These are phyloP conservation scores for Papilio protenor DNA, from an alignment of 2,888 invertebrate species.

Conservation along the genomic window DNA sequence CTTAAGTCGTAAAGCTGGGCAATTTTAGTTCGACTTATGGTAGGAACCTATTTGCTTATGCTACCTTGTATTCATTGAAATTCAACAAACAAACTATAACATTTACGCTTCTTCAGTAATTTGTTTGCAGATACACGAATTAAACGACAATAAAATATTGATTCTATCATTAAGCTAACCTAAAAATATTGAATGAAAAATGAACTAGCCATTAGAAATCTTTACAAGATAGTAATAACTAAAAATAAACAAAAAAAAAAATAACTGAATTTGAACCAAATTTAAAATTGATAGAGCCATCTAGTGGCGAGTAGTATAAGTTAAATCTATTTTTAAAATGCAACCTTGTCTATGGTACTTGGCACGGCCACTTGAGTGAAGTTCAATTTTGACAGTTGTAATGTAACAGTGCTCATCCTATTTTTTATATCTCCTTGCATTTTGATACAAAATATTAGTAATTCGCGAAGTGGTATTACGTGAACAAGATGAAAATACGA, in stretches of 20 bases:
- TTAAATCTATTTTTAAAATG: slow-evolving; percentile 71
- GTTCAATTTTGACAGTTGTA: slow-evolving; percentile 83
- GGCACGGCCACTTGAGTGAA: slow-evolving; percentile 78
- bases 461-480: slow-evolving; percentile 83
- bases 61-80: too few relatives aligned
- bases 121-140: too few relatives aligned
- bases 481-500: slow-evolving; percentile 84
- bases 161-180: background rate
- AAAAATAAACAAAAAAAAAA: background rate
- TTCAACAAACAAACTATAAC: too few relatives aligned
- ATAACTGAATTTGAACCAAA: background rate
- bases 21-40: too few relatives aligned
- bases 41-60: too few relatives aligned
- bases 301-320: slow-evolving; percentile 65
- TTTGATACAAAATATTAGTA: slow-evolving; percentile 84
- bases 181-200: background rate
- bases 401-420: slow-evolving; percentile 82
- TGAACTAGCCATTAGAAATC: too few relatives aligned
- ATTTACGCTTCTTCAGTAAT: too few relatives aligned
- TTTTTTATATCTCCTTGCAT: slow-evolving; percentile 83
- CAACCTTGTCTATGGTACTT: slow-evolving; percentile 80
- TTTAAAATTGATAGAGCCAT: slow-evolving; percentile 55
- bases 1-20: too few relatives aligned
- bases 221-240: too few relatives aligned
- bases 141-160: background rate